Evolutionary conservation across 1,140 invertebrate species (phyloP).

Genomic region (Drosophila auraria): DNA sequence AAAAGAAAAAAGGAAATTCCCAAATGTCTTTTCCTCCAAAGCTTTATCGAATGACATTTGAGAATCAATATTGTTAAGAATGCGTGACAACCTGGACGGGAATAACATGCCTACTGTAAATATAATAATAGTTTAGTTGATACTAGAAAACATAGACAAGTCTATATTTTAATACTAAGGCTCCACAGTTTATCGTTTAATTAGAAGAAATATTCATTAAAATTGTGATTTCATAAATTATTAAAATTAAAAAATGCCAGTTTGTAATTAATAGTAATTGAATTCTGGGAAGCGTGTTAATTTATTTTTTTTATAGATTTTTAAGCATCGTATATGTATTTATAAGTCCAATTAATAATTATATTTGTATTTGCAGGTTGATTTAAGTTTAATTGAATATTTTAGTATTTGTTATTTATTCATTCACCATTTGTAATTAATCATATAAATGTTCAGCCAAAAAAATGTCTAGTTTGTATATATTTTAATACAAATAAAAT

Average conservation of each 20-base stretch:
- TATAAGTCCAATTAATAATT: too few relatives aligned
- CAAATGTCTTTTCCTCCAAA: slow-evolving; percentile 17
- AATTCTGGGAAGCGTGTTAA: background rate
- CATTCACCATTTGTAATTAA: background rate
- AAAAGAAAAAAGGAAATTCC: slow-evolving; percentile 10
- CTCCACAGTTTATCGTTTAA: background rate
- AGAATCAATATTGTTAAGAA: slow-evolving; percentile 65
- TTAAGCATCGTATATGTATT: too few relatives aligned
- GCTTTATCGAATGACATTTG: slow-evolving; percentile 31
- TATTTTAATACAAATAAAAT: too few relatives aligned
- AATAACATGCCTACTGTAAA: background rate
- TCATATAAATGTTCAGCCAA: too few relatives aligned
- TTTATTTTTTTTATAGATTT: too few relatives aligned
- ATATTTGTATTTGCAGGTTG: too few relatives aligned
- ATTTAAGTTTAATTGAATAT: background rate
- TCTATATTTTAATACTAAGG: background rate
- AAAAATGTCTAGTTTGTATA: too few relatives aligned
- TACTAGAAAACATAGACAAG: background rate
- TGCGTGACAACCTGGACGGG: slow-evolving; percentile 40
- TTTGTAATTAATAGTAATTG: background rate
- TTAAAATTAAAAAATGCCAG: background rate
- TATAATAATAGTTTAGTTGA: background rate
- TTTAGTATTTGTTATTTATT: too few relatives aligned
- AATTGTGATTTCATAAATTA: background rate
- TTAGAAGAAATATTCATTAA: background rate